Evolutionary conservation across 1,140 invertebrate genomes (phyloP).

Genomic region (Pachypeltis micranthus): DNA sequence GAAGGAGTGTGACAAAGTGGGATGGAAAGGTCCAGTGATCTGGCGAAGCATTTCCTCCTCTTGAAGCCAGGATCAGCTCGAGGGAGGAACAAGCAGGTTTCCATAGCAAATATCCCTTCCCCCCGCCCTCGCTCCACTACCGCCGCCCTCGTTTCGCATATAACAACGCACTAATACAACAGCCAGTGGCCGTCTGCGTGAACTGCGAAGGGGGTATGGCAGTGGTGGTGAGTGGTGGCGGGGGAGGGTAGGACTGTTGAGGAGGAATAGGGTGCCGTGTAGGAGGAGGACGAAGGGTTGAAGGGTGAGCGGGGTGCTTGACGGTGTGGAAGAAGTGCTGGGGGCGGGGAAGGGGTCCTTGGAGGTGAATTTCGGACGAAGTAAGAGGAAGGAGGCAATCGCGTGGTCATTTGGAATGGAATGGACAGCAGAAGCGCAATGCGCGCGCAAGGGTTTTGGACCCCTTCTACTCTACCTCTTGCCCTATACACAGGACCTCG

Average conservation of each 20-base stretch:
- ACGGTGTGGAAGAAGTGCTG: no score
- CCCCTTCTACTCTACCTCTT: neutral
- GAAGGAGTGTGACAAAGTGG: no score
- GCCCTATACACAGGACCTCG: no score
- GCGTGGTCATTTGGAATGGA: conserved; percentile 6
- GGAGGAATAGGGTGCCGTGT: neutral
- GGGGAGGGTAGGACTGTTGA: neutral
- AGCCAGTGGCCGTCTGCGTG: no score
- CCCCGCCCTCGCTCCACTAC: neutral
- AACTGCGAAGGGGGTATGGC: no score
- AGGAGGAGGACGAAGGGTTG: neutral
- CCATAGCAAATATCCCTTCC: conserved; percentile 1
- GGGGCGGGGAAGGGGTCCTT: neutral
- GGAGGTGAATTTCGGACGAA: conserved; percentile 7
- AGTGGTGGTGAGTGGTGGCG: neutral
- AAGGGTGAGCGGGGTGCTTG: no score
- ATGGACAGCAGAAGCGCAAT: conserved; percentile 1
- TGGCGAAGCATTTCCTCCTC: no score
- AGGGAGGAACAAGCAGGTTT: conserved; percentile 6
- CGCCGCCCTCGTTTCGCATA: neutral
- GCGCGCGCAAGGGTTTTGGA: neutral
- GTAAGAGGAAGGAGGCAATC: conserved; percentile 9
- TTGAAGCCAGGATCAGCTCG: no score
- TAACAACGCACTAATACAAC: neutral
- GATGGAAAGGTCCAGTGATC: no score